Conservation (phyloP, 2,797 vertebrate species). For the Psittacula echo region DNA sequence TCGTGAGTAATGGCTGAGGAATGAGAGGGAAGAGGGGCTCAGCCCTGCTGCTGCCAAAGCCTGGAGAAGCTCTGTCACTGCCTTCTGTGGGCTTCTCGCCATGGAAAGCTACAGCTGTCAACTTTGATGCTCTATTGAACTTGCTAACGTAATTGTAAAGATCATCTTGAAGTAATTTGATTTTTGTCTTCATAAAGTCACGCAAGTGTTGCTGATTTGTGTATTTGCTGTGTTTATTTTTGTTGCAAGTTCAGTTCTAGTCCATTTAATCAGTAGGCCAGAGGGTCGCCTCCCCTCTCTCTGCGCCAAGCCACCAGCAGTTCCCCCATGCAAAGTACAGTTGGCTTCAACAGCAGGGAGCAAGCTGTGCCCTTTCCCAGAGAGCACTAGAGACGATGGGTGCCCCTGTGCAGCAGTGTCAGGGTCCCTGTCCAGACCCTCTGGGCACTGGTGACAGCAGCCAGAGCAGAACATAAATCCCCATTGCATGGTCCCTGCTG, state of each 20-base stretch:
- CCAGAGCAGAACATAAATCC: neutral
- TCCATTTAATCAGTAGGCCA: constrained; percentile 56
- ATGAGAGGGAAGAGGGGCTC: neutral
- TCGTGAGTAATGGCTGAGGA: neutral
- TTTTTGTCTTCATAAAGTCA: constrained; percentile 59
- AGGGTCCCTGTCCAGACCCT: neutral
- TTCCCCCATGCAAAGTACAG: neutral
- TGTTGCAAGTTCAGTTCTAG: constrained; percentile 66
- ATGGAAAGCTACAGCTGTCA: constrained; percentile 46
- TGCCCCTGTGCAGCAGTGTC: rapidly evolving
- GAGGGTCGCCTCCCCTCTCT: neutral
- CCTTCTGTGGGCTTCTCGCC: neutral
- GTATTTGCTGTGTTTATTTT: constrained; percentile 65
- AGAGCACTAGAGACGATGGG: rapidly evolving
- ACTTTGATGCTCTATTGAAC: constrained; percentile 58
- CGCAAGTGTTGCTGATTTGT: constrained; percentile 62
- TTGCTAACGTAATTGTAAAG: constrained; percentile 53
- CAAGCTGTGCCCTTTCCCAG: neutral
- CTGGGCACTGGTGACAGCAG: neutral
- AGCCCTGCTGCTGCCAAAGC: neutral
- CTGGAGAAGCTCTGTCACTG: neutral
- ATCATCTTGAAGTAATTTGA: constrained; percentile 70
- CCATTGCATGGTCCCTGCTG: neutral
- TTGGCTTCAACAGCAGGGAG: rapidly evolving
- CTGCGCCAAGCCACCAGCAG: neutral